Percentiles rank a stretch among this genome's conserved stretches.
phyloP scores from a whole-genome alignment of 2,888 invertebrate species.

The Buathra laborator region DNA sequence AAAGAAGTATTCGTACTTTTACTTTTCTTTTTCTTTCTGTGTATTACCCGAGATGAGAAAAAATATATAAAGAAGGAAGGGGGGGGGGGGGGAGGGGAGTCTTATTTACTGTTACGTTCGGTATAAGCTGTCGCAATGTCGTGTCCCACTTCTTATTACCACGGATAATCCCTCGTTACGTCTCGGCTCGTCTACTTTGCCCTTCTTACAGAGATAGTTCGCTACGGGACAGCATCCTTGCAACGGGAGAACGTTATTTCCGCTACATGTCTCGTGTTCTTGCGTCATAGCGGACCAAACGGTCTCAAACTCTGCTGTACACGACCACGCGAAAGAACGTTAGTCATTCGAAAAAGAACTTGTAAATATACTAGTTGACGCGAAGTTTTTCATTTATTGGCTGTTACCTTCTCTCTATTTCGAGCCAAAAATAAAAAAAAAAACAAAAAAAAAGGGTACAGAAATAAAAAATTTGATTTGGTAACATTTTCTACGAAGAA shows the following conservation, averaged over 20 bases:
- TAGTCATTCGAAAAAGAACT: slow-evolving; percentile 53
- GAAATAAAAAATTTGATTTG: too few species aligned
- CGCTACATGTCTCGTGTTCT: slow-evolving; percentile 1
- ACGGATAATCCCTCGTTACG: slow-evolving; percentile 63
- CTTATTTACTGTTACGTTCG: slow-evolving; percentile 44
- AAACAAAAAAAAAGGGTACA: not conserved
- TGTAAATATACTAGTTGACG: slow-evolving; percentile 41
- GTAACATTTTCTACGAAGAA: not conserved
- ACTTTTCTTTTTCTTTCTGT: not conserved
- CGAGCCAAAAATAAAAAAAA: too few species aligned
- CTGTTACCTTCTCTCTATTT: too few species aligned
- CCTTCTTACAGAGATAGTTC: slow-evolving; percentile 27
- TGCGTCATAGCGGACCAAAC: slow-evolving; percentile 14
- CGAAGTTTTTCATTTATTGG: slow-evolving; percentile 7
- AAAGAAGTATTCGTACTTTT: not conserved
- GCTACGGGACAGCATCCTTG: slow-evolving; percentile 5
- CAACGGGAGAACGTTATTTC: slow-evolving; percentile 34
- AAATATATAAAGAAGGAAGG: slow-evolving; percentile 7
- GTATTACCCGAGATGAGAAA: slow-evolving; percentile 24
- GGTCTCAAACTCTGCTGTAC: not conserved
- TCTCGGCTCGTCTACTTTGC: slow-evolving; percentile 31
- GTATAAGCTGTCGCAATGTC: slow-evolving; percentile 52
- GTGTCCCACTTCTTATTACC: slow-evolving; percentile 53
- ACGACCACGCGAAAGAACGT: not conserved
- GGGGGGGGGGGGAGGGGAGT: not conserved